Conservation (phyloP, 2,888 invertebrate species). For the Phorcus lineatus region DNA sequence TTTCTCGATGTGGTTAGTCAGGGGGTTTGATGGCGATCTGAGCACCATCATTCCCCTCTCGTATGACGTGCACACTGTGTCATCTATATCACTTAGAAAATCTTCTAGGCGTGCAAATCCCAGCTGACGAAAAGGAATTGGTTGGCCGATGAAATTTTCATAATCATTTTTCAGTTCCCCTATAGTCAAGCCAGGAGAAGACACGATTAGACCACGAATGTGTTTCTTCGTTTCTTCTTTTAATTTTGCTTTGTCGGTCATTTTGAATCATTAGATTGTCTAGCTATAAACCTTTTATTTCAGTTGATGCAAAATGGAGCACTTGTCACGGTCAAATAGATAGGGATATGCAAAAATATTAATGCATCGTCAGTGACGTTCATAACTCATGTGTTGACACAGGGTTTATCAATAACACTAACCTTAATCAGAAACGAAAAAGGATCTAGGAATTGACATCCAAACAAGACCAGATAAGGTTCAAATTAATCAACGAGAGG, state of each 20-base stretch:
- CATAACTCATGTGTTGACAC: no score
- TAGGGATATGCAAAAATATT: no score
- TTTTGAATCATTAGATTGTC: background rate
- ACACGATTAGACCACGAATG: constrained; percentile 60
- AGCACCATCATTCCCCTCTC: constrained; percentile 54
- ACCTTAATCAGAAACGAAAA: no score
- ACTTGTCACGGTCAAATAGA: no score
- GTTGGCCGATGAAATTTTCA: constrained; percentile 52
- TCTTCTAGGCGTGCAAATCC: constrained; percentile 59
- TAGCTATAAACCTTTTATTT: no score
- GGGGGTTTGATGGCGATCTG: constrained; percentile 52
- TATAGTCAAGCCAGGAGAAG: constrained; percentile 60
- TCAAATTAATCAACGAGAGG: no score
- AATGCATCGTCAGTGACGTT: no score
- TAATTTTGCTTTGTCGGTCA: constrained; percentile 34
- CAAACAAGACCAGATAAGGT: no score
- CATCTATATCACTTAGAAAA: constrained; percentile 55
- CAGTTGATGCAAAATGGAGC: no score
- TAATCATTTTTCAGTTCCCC: constrained; percentile 59
- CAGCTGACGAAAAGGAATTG: constrained; percentile 52
- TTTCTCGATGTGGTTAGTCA: constrained; percentile 62
- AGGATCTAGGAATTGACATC: no score
- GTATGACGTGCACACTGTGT: constrained; percentile 53
- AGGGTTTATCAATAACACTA: no score
- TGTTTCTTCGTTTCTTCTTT: constrained; percentile 54